Base-by-base conservation (phyloP, 2,113 vertebrate genomes). In the Dromaius novaehollandiae region DNA sequence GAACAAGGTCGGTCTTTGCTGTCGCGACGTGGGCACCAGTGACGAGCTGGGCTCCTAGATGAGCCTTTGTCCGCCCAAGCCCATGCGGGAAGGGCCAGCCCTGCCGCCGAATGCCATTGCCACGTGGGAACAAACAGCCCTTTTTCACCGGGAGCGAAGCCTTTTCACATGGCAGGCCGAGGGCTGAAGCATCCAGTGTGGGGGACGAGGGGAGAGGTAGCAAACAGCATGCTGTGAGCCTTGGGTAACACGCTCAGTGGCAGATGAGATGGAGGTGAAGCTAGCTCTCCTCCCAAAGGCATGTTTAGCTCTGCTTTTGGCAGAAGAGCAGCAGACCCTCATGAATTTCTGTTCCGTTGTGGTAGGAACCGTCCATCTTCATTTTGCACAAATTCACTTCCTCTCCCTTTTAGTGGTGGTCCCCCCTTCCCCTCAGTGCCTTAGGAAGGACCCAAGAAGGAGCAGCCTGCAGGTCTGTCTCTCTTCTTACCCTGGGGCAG, bases 331-430 rank as follows among this genome's bases (percentile, higher is more conserved):
- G 65, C 8, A 66, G 26, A 10, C 13, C 28, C 18, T 79, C 15
- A 0, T 7, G 26, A 50, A 2, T 9, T 60, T 18, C 19, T 42
- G 3, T 21, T 2, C 9, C 17, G 0, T 19, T 55, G 1, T 26
- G 74, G 46, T 20, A 28, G 40, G 63, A 64, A 34, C 24, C 5
- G 16, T 36, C 14, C 20, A 68, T 36, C 30, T 42, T 69, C 21
- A 3, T 18, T 15, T 65, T 26, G 53, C 48, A 34, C 18, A 3
- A 24, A 36, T 51, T 70, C 51, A 14, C 13, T n/a, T 21, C 32
- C 64, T 0, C 36, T 58, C 34, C 22, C 34, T 50, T 73, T 22
- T 7, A 4, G 9, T 1, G 34, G 38, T 40, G 34, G 11, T 36
- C 7, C 38, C 10, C 1, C 25, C 9, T 80, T 69, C 11, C 21